Evolutionary conservation across 2,888 invertebrate genomes (phyloP).

Genomic region (Eurytoma californica): DNA sequence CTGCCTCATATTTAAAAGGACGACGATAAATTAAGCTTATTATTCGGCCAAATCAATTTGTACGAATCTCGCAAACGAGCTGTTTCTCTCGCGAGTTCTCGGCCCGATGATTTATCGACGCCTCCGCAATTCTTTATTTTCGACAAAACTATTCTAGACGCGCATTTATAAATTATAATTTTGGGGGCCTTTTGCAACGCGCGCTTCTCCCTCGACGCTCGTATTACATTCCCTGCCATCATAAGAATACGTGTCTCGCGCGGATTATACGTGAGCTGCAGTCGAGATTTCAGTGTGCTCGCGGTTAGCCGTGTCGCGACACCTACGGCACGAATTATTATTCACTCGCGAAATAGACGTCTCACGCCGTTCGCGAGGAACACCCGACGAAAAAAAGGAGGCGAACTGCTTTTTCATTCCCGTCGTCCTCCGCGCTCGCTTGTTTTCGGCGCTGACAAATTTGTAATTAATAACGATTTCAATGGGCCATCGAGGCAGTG

Average conservation of each 20-base stretch:
- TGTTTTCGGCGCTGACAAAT: too few species aligned
- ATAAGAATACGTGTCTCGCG: constrained; percentile 20
- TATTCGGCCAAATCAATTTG: too few species aligned
- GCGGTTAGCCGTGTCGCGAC: not conserved
- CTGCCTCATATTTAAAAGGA: too few species aligned
- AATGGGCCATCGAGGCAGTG: too few species aligned
- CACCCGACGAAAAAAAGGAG: too few species aligned
- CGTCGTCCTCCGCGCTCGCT: too few species aligned
- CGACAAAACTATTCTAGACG: constrained; percentile 10
- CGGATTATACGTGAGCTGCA: constrained; percentile 33
- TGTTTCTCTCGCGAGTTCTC: not conserved
- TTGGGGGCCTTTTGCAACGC: constrained; percentile 21
- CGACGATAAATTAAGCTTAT: too few species aligned
- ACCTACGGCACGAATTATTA: constrained; percentile 19
- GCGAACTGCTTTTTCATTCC: too few species aligned
- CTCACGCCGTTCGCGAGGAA: not conserved
- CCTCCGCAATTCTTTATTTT: not conserved
- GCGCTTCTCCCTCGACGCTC: too few species aligned
- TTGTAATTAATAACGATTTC: too few species aligned
- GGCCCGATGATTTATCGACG: constrained; percentile 26
- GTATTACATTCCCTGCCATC: constrained; percentile 19
- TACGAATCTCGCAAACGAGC: too few species aligned
- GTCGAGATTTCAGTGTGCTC: constrained; percentile 5
- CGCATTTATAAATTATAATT: constrained; percentile 27
- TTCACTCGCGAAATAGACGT: not conserved